These are phyloP conservation scores for Schizaphis graminum DNA, from an alignment of 2,888 invertebrate species.

Conservation along the genomic window DNA sequence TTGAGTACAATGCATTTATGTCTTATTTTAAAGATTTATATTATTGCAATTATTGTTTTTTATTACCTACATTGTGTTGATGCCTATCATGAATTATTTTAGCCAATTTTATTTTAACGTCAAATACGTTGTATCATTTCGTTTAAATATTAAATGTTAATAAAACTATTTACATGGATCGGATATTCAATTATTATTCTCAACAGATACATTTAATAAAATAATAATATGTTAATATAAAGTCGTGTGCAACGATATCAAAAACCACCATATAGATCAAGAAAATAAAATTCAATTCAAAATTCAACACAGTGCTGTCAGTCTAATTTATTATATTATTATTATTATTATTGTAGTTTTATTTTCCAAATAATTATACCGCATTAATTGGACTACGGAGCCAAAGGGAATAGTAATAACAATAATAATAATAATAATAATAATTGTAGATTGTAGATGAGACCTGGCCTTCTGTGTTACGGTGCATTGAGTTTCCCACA, in stretches of 20 bases:
- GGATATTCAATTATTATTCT: background rate
- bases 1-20: background rate
- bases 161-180: background rate
- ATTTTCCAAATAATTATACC: constrained; percentile 53
- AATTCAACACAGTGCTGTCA: background rate
- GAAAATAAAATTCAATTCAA: background rate
- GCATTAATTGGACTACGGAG: constrained; percentile 48
- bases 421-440: constrained; percentile 53
- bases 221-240: background rate
- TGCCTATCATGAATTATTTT: background rate
- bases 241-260: background rate
- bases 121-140: background rate
- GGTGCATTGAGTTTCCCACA: constrained; percentile 66
- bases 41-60: background rate
- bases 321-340: constrained; percentile 42
- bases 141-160: background rate
- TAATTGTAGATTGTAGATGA: constrained; percentile 55
- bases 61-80: background rate
- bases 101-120: background rate
- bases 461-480: constrained; percentile 62
- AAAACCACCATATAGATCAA: background rate
- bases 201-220: background rate
- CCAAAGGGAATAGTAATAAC: constrained; percentile 39
- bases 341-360: constrained; percentile 38
- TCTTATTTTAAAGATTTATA: background rate